Evolutionary conservation across 2,797 vertebrate genomes (phyloP).

Genomic region (Hippopotamyrus pictus): DNA sequence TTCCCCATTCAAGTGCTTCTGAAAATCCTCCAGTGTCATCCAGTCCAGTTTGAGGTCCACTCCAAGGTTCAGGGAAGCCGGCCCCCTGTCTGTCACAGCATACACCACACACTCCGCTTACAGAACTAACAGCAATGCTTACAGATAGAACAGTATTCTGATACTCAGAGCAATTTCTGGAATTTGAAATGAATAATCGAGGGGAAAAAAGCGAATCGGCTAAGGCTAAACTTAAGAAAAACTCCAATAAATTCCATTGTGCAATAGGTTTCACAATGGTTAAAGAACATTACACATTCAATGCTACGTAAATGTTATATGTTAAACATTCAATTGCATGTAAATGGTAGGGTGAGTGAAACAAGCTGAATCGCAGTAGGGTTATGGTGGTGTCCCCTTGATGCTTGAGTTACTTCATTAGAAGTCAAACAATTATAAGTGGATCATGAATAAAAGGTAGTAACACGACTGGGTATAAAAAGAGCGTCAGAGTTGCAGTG

Average conservation of each 20-base stretch:
- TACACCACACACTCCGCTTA: not conserved
- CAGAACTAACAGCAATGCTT: not conserved
- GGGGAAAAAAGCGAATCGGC: not conserved
- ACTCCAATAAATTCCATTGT: not conserved
- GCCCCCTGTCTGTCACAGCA: conserved; percentile 55
- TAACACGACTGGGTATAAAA: too few relatives aligned
- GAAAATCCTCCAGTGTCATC: conserved; percentile 94
- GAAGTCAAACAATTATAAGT: not conserved
- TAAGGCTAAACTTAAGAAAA: not conserved
- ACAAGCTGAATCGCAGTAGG: not conserved
- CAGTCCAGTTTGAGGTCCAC: conserved; percentile 93
- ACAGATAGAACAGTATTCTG: not conserved
- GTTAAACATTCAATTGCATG: not conserved
- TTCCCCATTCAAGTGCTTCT: conserved; percentile 88
- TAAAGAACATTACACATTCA: not conserved
- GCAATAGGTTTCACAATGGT: not conserved
- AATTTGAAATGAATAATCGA: not conserved
- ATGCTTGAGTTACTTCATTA: not conserved
- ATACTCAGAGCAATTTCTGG: not conserved
- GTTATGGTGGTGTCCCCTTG: not conserved
- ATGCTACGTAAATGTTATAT: not conserved
- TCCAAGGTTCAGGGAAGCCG: conserved; percentile 78
- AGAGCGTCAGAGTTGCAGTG: too few relatives aligned
- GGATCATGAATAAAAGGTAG: not conserved
- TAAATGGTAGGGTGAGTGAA: not conserved